These are phyloP conservation scores for Carettochelys insculpta DNA, from an alignment of 2,113 vertebrate species.

Conservation along the genomic window DNA sequence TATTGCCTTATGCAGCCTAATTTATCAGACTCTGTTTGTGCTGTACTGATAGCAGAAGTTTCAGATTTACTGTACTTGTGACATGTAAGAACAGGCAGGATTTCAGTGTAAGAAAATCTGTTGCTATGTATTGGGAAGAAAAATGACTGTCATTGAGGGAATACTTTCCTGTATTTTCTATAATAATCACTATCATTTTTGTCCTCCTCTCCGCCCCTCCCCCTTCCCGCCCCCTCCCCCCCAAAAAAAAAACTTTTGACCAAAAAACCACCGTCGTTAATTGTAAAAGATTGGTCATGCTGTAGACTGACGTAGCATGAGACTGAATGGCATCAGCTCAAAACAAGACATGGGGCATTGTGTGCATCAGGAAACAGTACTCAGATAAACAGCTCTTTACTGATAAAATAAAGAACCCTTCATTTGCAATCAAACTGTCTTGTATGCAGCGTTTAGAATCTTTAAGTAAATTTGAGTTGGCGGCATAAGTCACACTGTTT, in stretches of 20 bases:
- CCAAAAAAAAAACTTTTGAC: not conserved
- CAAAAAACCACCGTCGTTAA: not conserved
- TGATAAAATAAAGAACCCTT: conserved; percentile 49
- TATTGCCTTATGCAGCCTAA: not conserved
- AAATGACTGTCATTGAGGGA: conserved; percentile 43
- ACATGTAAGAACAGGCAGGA: conserved; percentile 5
- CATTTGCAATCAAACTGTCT: conserved; percentile 44
- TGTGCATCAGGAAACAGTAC: not conserved
- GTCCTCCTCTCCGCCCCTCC: no score
- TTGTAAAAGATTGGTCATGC: conserved; percentile 28
- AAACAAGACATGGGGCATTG: conserved; percentile 14
- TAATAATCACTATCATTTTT: conserved; percentile 42
- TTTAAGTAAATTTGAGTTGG: not conserved
- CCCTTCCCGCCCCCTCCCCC: not conserved
- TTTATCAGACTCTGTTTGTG: not conserved
- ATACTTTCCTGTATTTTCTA: conserved; percentile 18
- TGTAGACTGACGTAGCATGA: conserved; percentile 28
- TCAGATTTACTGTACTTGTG: not conserved
- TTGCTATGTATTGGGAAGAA: conserved; percentile 35
- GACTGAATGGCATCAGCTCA: conserved; percentile 42
- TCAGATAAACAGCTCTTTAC: conserved; percentile 42
- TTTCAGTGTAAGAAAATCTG: conserved; percentile 8
- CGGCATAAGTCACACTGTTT: conserved; percentile 11
- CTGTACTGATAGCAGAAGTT: not conserved
- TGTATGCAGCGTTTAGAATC: conserved; percentile 19